A percentile compares a stretch with the other conserved stretches of the same genome.
Conservation (phyloP, 1,140 invertebrate genomes). For the Pogonomyrmex barbatus region DNA sequence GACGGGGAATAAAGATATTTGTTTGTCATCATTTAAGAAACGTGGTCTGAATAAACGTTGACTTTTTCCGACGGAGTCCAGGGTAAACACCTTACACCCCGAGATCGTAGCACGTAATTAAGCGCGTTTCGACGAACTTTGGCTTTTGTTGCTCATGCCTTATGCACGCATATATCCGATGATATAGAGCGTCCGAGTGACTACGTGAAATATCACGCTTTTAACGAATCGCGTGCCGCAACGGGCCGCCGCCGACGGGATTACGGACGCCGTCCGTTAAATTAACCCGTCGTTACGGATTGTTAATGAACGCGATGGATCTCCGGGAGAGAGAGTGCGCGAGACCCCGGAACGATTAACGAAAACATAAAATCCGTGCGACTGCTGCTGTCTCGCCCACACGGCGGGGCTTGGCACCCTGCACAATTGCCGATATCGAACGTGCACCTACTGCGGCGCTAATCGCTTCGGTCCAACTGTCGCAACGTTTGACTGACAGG, state of each 20-base stretch:
- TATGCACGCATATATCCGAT: constrained; percentile 14
- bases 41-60: background rate
- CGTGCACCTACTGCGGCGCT: constrained; percentile 45
- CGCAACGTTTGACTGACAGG: constrained; percentile 47
- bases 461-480: constrained; percentile 53
- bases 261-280: constrained; percentile 53
- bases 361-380: constrained; percentile 63
- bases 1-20: constrained; percentile 44
- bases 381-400: constrained; percentile 35
- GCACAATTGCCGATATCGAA: constrained; percentile 58
- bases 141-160: background rate
- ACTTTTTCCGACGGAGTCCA: background rate
- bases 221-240: constrained; percentile 55
- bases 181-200: constrained; percentile 35
- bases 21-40: constrained; percentile 1
- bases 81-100: constrained; percentile 4
- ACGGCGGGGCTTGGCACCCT: background rate
- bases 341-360: constrained; percentile 51
- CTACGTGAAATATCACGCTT: constrained; percentile 52
- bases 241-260: constrained; percentile 7
- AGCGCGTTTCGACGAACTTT: constrained; percentile 1
- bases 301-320: constrained; percentile 62
- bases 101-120: constrained; percentile 20
- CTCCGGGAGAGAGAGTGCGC: background rate
- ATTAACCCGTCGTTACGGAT: constrained; percentile 61